Base-by-base conservation (phyloP, 2,888 invertebrate species). In the Amphipyra berbera region DNA sequence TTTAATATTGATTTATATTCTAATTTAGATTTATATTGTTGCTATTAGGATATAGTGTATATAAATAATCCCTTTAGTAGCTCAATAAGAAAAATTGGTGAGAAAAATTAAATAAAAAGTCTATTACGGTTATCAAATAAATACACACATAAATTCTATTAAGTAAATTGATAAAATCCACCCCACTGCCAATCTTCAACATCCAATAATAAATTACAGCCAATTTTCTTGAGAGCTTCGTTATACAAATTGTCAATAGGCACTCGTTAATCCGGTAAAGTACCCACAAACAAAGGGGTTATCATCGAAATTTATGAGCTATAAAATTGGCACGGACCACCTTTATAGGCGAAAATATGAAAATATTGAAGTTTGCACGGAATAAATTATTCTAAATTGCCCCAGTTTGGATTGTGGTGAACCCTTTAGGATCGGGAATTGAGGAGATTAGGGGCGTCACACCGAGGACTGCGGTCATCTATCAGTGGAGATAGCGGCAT, bases 321-420 rank as follows among this genome's bases (percentile, higher is more conserved):
- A 84, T 85, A 84, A 87, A 89, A 88, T 85, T 79, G 83, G 80
- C 78, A 75, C 68, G 66, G 76, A 78, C 78, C 76, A 82, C 82
- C 82, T 83, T 80, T 83, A 81, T 75, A 79, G 71, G 82, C 75
- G 79, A 84, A 85, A 86, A 86, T 85, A 83, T 83, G 82, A 80
- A 84, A 87, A 83, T 82, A 82, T 80, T 82, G 78, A 76, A 83
- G 79, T 85, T 83, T 64, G 76, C 67, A 73, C 57, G 71, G 81
- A 81, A 88, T 88, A 87, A 87, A 87, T 88, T 85, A 82, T 80
- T 66, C 73, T 75, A 84, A 87, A 88, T 88, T 83, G 85, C 77
- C 75, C 72, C 78, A 82, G 72, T 83, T 83, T 68, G 83, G 83
- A 84, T 88, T 87, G 84, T 79, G 86, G 88, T 80, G 71, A 79